These are phyloP conservation scores for Morone saxatilis DNA, from an alignment of 2,113 vertebrate genomes.

Conservation along the genomic window DNA sequence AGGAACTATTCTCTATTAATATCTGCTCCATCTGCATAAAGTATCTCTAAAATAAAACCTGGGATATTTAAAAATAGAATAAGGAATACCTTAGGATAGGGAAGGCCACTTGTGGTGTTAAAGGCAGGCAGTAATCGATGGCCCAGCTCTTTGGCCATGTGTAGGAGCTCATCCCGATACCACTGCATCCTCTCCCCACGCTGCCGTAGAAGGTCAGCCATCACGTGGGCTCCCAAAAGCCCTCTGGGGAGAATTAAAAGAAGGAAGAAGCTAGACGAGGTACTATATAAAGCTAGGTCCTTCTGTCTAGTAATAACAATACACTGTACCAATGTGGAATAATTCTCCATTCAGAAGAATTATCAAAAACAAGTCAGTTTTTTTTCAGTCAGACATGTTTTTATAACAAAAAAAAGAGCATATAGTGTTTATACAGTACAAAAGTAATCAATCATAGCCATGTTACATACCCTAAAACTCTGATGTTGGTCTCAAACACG, in stretches of 20 bases:
- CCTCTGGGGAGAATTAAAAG: constrained; percentile 82
- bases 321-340: background rate
- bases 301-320: background rate
- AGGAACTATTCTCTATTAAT: background rate
- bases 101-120: constrained; percentile 98
- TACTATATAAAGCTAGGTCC: background rate
- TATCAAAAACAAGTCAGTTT: no score
- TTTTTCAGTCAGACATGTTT: background rate
- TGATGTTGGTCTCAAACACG: constrained; percentile 89
- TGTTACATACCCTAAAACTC: constrained; percentile 84
- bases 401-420: background rate
- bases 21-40: background rate
- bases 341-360: background rate
- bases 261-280: background rate
- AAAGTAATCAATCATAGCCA: background rate
- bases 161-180: constrained; percentile 94
- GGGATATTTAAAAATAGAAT: constrained; percentile 10
- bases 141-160: constrained; percentile 96
- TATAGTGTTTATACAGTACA: background rate
- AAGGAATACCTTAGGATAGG: constrained; percentile 92
- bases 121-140: constrained; percentile 96
- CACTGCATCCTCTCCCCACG: constrained; percentile 94
- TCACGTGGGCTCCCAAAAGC: constrained; percentile 96
- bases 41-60: background rate
- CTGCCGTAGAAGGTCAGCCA: constrained; percentile 94